Evolutionary conservation across 2,888 invertebrate species (phyloP).

Genomic region (Acanthosoma haemorrhoidale): DNA sequence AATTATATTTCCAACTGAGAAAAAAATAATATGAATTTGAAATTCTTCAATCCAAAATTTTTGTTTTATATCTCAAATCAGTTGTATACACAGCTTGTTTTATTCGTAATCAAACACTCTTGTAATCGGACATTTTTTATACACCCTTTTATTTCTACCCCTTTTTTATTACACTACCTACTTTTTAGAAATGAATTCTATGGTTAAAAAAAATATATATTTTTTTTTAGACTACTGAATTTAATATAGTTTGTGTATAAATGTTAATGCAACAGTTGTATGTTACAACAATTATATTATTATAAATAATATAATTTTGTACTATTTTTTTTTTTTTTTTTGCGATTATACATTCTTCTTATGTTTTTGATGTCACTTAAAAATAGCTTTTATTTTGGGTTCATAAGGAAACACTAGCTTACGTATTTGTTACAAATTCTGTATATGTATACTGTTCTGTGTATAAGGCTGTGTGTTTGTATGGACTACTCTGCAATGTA

Average conservation of each 20-base stretch:
- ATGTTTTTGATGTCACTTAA: conserved; percentile 9
- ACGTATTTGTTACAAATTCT: conserved; percentile 34
- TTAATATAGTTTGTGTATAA: conserved; percentile 26
- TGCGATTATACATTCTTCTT: too few species aligned
- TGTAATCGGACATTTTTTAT: conserved; percentile 11
- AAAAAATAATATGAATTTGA: neutral
- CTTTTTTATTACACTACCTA: neutral
- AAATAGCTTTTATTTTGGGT: conserved; percentile 19
- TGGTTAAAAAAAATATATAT: conserved; percentile 12
- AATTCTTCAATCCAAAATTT: conserved; percentile 18
- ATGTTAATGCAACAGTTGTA: conserved; percentile 5
- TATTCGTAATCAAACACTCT: neutral
- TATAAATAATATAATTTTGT: conserved; percentile 24
- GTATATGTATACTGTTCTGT: conserved; percentile 12
- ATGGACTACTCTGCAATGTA: neutral
- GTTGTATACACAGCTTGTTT: neutral
- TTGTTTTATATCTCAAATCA: neutral
- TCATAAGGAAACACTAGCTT: conserved; percentile 28
- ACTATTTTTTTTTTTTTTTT: conserved; percentile 3
- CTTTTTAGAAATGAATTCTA: conserved; percentile 15
- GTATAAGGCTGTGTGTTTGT: conserved; percentile 25
- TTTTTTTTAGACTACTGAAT: conserved; percentile 23
- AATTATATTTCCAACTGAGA: neutral
- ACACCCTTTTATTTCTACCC: conserved; percentile 12
- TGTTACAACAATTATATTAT: conserved; percentile 21